Evolutionary conservation across 2,888 invertebrate species (phyloP).

Genomic region (Dyspetes luteomarginatus): DNA sequence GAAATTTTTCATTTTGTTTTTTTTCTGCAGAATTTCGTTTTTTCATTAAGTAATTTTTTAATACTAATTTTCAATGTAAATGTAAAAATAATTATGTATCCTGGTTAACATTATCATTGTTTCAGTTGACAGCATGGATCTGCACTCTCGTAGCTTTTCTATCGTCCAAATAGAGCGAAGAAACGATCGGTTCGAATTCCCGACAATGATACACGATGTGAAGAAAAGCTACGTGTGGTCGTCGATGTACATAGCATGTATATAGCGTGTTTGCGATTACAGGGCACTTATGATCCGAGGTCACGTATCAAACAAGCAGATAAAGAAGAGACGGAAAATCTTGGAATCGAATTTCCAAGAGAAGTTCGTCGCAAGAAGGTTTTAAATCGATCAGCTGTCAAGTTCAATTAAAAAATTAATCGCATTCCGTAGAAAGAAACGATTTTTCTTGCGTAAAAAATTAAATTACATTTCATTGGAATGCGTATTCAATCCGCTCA

Average conservation of each 20-base stretch:
- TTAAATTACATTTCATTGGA: not conserved
- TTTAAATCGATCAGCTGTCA: not conserved
- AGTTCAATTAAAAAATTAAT: conserved; percentile 18
- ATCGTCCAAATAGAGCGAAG: conserved; percentile 22
- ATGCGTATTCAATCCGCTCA: no score
- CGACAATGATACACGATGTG: conserved; percentile 23
- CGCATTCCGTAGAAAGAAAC: not conserved
- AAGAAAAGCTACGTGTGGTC: conserved; percentile 47
- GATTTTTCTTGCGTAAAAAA: not conserved
- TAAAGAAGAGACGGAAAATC: conserved; percentile 31
- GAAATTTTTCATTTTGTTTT: no score
- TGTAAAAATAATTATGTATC: no score
- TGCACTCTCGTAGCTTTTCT: conserved; percentile 1
- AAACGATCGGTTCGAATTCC: conserved; percentile 58
- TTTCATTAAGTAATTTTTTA: no score
- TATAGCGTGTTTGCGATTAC: not conserved
- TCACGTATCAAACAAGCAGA: conserved; percentile 32
- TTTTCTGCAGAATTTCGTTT: no score
- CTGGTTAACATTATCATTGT: no score
- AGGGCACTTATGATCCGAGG: conserved; percentile 18
- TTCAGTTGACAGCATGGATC: no score
- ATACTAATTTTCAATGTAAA: no score
- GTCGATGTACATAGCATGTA: conserved; percentile 15
- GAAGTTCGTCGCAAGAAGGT: conserved; percentile 17
- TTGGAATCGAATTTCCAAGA: conserved; percentile 50